Evolutionary conservation across 2,113 vertebrate genomes (phyloP).

Genomic region (Chaetorhynchus papuensis): DNA sequence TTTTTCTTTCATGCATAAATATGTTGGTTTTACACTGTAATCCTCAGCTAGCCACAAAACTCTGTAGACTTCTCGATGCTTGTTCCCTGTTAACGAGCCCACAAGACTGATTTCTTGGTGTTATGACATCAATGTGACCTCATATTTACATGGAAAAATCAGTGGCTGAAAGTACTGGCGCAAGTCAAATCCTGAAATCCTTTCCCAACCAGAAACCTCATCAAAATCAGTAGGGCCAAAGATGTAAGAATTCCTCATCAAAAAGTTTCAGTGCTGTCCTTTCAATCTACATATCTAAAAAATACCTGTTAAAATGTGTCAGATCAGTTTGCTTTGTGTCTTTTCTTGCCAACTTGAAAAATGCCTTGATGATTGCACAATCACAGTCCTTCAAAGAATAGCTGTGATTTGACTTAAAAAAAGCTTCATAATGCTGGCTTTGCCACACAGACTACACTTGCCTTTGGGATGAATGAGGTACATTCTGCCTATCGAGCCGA

Average conservation of each 20-base stretch:
- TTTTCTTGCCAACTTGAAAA: constrained; percentile 11
- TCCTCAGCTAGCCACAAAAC: neutral
- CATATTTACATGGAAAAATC: neutral
- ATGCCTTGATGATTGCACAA: constrained; percentile 18
- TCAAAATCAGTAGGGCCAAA: neutral
- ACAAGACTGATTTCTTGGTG: neutral
- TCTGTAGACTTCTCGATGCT: neutral
- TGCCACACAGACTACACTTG: neutral
- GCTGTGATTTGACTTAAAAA: constrained; percentile 28
- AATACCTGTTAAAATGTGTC: neutral
- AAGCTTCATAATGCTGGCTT: neutral
- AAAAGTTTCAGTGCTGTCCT: neutral
- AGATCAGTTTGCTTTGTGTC: constrained; percentile 2
- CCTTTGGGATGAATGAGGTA: neutral
- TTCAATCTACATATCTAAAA: constrained; percentile 8
- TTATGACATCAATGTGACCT: neutral
- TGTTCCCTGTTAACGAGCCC: neutral
- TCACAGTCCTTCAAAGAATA: constrained; percentile 23
- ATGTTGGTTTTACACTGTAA: neutral
- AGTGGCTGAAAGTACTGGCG: neutral
- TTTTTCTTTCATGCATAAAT: neutral
- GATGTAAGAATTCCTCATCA: neutral
- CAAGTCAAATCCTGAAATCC: neutral
- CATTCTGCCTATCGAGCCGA: neutral
- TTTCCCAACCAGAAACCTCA: neutral